Conservation (phyloP, 2,113 vertebrate genomes). For the Solea senegalensis region DNA sequence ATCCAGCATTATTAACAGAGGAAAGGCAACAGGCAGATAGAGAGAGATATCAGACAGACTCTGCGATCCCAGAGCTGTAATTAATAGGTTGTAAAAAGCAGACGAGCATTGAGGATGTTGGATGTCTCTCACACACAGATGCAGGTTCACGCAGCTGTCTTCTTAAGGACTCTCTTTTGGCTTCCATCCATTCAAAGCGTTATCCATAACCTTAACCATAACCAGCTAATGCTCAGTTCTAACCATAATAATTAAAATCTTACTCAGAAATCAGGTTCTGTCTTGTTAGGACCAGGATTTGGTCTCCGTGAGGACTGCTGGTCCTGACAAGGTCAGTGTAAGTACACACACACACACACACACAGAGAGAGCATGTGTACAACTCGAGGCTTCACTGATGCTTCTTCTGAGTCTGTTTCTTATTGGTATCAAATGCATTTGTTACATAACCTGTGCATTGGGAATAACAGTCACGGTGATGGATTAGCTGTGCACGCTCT, state of each 20-base stretch:
- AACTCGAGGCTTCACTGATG: not conserved
- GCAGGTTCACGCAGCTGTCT: conserved; percentile 31
- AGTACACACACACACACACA: no score
- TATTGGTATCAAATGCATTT: not conserved
- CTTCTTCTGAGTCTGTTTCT: not conserved
- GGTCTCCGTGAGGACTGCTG: no score
- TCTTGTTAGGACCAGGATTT: no score
- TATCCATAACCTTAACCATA: no score
- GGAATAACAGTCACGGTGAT: conserved; percentile 14
- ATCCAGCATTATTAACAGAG: not conserved
- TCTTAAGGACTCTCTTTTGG: no score
- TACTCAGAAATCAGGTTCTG: no score
- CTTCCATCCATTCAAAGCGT: no score
- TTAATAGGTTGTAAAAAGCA: conserved; percentile 78
- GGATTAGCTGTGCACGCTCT: conserved; percentile 26
- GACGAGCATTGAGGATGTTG: conserved; percentile 61
- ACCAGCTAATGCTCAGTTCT: no score
- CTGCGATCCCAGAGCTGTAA: conserved; percentile 66
- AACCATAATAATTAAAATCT: no score
- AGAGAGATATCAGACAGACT: conserved; percentile 40
- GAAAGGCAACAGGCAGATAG: conserved; percentile 8
- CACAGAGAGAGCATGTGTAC: not conserved
- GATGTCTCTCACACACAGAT: conserved; percentile 49
- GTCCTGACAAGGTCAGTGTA: no score
- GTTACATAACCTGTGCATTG: not conserved